phyloP scores from a whole-genome alignment of 1,140 invertebrate species.

The Bicyclus anynana region DNA sequence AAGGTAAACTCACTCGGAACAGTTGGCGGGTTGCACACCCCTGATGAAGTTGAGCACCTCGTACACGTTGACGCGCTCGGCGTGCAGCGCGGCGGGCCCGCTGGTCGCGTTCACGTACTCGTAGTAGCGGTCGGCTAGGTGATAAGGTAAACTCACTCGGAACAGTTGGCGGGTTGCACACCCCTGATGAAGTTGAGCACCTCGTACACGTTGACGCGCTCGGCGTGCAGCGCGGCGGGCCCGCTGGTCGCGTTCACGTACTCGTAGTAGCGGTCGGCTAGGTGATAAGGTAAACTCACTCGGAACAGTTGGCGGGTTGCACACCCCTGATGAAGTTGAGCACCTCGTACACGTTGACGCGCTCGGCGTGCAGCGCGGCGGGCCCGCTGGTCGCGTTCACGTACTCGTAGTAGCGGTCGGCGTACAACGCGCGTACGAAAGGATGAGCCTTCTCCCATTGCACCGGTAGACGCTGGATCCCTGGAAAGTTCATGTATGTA shows the following conservation, averaged over 20 bases:
- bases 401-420: slow-evolving; percentile 86
- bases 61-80: too few relatives aligned
- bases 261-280: too few relatives aligned
- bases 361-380: slow-evolving; percentile 79
- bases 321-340: slow-evolving; percentile 87
- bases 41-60: too few relatives aligned
- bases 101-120: too few relatives aligned
- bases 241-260: slow-evolving; percentile 82
- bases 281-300: slow-evolving; percentile 70
- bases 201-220: slow-evolving; percentile 86
- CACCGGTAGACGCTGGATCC: slow-evolving; percentile 89
- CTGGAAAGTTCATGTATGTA: slow-evolving; percentile 56
- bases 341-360: slow-evolving; percentile 86
- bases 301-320: slow-evolving; percentile 84
- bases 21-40: too few relatives aligned
- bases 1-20: too few relatives aligned
- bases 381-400: slow-evolving; percentile 82
- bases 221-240: slow-evolving; percentile 79
- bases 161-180: slow-evolving; percentile 86
- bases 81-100: too few relatives aligned
- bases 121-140: too few relatives aligned
- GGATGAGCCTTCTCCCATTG: slow-evolving; percentile 85
- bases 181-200: slow-evolving; percentile 86
- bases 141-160: slow-evolving; percentile 74
- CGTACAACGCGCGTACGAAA: slow-evolving; percentile 83